Base-by-base conservation (phyloP, 2,888 invertebrate species). In the Myopa tessellatipennis region DNA sequence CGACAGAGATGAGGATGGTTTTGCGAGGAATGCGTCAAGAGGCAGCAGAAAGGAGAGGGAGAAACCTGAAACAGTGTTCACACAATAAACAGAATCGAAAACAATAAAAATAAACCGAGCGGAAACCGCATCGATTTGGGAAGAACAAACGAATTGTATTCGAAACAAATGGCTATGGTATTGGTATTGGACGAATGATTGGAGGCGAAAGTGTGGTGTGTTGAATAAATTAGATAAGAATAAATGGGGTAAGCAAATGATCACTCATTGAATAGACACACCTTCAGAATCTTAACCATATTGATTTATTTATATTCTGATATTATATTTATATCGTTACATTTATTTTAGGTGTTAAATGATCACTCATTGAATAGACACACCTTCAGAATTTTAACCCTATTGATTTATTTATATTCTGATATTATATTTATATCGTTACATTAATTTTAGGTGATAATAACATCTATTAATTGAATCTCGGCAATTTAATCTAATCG, bases 51-150 rank as follows among this genome's bases (percentile, higher is more conserved):
- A 26, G 4, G 26, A 26, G 18, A 52, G 45, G 34, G n/a, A 36
- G 6, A 4, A 4, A 4, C 14, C 34, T 14, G 55, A 55, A 36
- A 36, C 55, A 52, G 26, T 67, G 67, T 67, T 18, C 36, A 58
- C n/a, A 52, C n/a, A 58, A 55, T 38, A 63, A 74, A 74, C 50
- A 74, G 50, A 55, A 58, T 8, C 67, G 52, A 40, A 67, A 67
- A 68, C 16, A 73, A 45, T 12, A 67, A 65, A 36, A 26, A 55
- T 36, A 52, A 52, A 34, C 36, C 12, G 12, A 70, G 16, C 55
- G 55, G 55, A 55, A 55, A 36, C 55, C 52, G 52, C 55, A 55
- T 36, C 55, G 55, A 70, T 55, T 34, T 18, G 16, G 5, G 3
- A n/a, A 67, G 14, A 67, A 14, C 8, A 10, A 67, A 1, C 38